These are phyloP conservation scores for Drosophila pectinifera DNA, from an alignment of 1,140 invertebrate genomes.

Conservation along the genomic window DNA sequence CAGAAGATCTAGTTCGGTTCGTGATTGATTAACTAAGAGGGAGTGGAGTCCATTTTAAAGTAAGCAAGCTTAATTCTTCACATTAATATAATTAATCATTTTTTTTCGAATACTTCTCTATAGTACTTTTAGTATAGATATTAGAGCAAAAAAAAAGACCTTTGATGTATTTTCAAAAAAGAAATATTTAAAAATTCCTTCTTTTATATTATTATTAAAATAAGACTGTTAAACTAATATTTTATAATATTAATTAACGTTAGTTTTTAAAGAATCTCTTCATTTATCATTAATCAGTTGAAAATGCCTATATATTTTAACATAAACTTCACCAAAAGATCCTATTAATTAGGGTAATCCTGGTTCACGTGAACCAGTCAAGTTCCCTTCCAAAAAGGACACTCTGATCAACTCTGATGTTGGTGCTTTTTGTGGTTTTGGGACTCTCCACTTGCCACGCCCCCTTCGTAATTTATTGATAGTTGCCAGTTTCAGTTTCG, in stretches of 20 bases:
- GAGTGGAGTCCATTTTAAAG: neutral
- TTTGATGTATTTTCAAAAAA: no score
- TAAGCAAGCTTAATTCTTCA: neutral
- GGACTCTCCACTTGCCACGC: constrained; percentile 36
- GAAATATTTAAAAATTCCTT: no score
- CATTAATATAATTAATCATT: no score
- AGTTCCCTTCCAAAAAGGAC: neutral
- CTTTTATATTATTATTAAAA: no score
- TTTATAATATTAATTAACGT: no score
- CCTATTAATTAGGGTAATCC: neutral
- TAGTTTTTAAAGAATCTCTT: no score
- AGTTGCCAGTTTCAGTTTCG: constrained; percentile 47
- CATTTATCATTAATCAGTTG: neutral
- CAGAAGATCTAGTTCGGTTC: constrained; percentile 37
- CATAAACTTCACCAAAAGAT: no score
- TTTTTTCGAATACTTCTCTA: no score
- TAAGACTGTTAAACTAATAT: no score
- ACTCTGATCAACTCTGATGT: constrained; percentile 6
- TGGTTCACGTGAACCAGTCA: constrained; percentile 9
- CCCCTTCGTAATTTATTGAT: constrained; percentile 73
- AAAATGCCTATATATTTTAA: neutral
- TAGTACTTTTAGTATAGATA: no score
- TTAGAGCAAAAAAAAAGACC: no score
- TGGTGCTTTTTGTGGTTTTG: constrained; percentile 16
- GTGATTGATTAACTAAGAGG: constrained; percentile 9